Base-by-base conservation (phyloP, 2,888 invertebrate species). In the Platerodrilus igneus region DNA sequence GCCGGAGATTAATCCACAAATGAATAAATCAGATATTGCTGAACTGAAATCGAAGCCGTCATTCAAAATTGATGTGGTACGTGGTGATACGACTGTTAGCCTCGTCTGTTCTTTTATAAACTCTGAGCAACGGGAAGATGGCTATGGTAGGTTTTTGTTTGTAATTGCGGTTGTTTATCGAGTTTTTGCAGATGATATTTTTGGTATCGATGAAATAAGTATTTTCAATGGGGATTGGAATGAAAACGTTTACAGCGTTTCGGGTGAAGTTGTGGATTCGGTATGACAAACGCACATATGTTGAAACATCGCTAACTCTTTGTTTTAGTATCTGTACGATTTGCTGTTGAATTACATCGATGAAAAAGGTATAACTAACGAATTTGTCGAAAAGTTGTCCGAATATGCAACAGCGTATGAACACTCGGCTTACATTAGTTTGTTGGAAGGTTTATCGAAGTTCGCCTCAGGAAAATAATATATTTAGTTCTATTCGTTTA, bases 181-280 rank as follows among this genome's bases (percentile, higher is more conserved):
- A 22, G 8, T 5, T 22, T 23, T 40, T 75, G 8, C 64, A 89
- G 88, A 83, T 73, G 94, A 94, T 60, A 74, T 89, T 7, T 94
- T 92, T 62, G 86, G 89, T 30, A 94, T 97, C 54, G 92, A 95
- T 60, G 96, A 97, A 71, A 76, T 97, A 44, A 84, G 91, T 3
- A 76, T 96, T 44, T 91, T 81, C 64, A 79, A 88, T 51, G 92
- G 92, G 10, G 87, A 91, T 56, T 87, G 86, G 79, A 82, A 81
- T 43, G 90, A 93, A 48, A 86, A 86, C 58, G 79, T 85, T 7
- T 91, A 92, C 57, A 83, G 90, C 3, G 92, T 95, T 4, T 86
- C 90, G 40, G 95, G 95, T 28, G 93, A 93, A 63, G 89, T 95
- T 43, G 78, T 97, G 36, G 97, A 97, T 70, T 94, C 92, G 57